A percentile compares a stretch with the other conserved stretches of the same genome.
Conservation (phyloP, 2,888 invertebrate genomes). For the Apocheima hispidaria region DNA sequence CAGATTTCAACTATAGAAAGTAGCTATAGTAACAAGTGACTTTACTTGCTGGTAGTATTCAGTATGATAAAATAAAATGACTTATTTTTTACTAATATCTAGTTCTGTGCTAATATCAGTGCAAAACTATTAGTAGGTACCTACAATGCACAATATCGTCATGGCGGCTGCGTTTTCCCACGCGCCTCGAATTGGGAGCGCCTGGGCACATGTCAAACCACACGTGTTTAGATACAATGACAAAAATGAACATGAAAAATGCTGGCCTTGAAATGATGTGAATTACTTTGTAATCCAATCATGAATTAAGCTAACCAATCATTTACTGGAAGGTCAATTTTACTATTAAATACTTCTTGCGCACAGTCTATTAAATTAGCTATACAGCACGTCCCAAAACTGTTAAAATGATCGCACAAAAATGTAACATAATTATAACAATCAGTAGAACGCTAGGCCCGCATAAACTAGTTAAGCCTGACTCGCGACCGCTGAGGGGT, state of each 20-base stretch:
- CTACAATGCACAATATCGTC: slow-evolving; percentile 35
- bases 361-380: not conserved
- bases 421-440: slow-evolving; percentile 2
- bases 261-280: slow-evolving; percentile 11
- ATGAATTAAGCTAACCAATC: not conserved
- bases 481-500: not conserved
- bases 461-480: not conserved
- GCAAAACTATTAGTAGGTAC: slow-evolving; percentile 1
- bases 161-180: slow-evolving; percentile 39
- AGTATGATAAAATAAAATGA: not conserved
- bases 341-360: not conserved
- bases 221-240: slow-evolving; percentile 12
- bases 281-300: slow-evolving; percentile 8
- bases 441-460: not conserved
- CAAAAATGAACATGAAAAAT: slow-evolving; percentile 15
- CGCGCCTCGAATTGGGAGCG: slow-evolving; percentile 33
- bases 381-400: not conserved
- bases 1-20: too few relatives aligned
- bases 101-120: not conserved
- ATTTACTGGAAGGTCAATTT: slow-evolving; percentile 25
- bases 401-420: not conserved
- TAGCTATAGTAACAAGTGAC: too few relatives aligned
- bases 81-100: too few relatives aligned
- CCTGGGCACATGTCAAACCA: slow-evolving; percentile 31
- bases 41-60: not conserved